Base-by-base conservation (phyloP, 2,797 vertebrate species). In the Pantherophis vulpinus region DNA sequence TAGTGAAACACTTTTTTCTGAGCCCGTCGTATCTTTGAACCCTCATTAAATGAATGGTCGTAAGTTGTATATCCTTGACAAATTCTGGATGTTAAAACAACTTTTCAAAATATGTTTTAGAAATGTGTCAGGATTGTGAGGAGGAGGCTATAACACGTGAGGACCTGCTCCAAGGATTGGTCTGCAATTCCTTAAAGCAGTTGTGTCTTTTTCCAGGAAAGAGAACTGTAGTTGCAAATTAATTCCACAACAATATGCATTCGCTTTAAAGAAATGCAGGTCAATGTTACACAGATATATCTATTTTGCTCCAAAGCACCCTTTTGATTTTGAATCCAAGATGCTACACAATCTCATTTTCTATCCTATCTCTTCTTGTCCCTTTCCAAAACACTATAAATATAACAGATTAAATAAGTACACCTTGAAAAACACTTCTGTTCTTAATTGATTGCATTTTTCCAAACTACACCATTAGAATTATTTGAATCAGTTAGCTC, bases 401-500 rank as follows among this genome's bases (percentile, higher is more conserved):
- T 42, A 79, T 25, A 37, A 37, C 8, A 74, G 70, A 79, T 79
- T 32, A 70, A 79, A 79, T 42, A 20, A 42, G 37, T 42, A 79
- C 20, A 4, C 37, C 37, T 83, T 37, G 55, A 27, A 32, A 86
- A 13, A 23, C 9, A 55, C 11, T 63, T 27, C 25, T 25, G 20
- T 32, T 86, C 7, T 86, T 29, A 70, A 92, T 37, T 23, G 42
- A 11, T 32, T 58, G 20, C n/a, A 47, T 88, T 32, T 87, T 37
- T 32, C 12, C 27, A 58, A 92, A 74, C 32, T 2, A 37, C 29
- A 2, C 47, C 54, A 4, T 92, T 93, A 63, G 91, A 92, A 60
- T 16, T 94, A 70, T 58, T 94, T 93, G 79, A 42, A 61, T 93
- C 92, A 9, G 5, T 11, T 92, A 20, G 7, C 92, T n/a, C 20